A percentile compares a stretch with the other conserved stretches of the same genome.
phyloP scores from a whole-genome alignment of 2,797 vertebrate species.

The Lates japonicus region DNA sequence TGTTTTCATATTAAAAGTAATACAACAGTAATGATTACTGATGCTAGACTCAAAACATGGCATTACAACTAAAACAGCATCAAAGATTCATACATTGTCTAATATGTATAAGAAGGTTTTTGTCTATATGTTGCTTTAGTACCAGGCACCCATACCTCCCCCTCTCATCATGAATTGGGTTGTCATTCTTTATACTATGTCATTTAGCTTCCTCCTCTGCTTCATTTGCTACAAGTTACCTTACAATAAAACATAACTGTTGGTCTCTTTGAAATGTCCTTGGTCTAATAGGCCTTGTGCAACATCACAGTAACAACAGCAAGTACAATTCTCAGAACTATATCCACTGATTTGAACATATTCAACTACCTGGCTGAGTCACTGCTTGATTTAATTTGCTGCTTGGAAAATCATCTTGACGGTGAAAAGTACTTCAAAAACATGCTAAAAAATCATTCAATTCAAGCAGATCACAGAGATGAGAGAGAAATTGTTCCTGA shows the following conservation, averaged over 20 bases:
- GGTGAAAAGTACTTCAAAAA: conserved; percentile 34
- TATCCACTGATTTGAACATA: conserved; percentile 13
- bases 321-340: background rate
- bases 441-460: conserved; percentile 30
- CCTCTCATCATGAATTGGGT: background rate
- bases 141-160: background rate
- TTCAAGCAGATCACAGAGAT: conserved; percentile 15
- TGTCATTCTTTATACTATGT: background rate
- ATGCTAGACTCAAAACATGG: no score
- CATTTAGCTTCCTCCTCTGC: background rate
- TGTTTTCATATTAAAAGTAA: background rate
- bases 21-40: background rate
- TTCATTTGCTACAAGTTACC: background rate
- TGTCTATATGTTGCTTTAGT: no score
- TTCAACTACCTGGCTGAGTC: conserved; percentile 4
- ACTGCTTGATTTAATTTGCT: conserved; percentile 9
- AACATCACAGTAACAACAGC: background rate
- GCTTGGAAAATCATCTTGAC: conserved; percentile 29
- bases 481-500: conserved; percentile 21
- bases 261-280: background rate
- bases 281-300: background rate
- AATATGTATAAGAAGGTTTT: no score
- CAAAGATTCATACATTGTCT: background rate
- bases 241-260: background rate
- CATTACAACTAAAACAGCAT: background rate